Conservation (phyloP, 2,797 vertebrate species). For the Peromyscus nudipes region DNA sequence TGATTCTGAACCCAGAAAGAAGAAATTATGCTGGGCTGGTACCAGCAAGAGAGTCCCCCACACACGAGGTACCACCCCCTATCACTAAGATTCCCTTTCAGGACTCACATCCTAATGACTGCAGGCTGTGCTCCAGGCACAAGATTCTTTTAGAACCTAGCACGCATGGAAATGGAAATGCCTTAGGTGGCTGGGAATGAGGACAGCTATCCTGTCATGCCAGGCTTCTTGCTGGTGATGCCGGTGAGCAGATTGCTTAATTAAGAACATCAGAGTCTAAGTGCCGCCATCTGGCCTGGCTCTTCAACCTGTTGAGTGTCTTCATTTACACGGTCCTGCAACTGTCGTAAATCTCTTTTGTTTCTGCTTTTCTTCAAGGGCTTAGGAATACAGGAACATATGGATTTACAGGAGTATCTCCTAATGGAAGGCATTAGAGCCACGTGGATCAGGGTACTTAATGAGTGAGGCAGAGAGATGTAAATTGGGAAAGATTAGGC, state of each 20-base stretch:
- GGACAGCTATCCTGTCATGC: background rate
- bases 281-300: constrained; percentile 70
- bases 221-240: constrained; percentile 59
- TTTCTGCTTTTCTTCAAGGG: constrained; percentile 73
- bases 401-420: constrained; percentile 42
- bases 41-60: background rate
- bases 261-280: constrained; percentile 68
- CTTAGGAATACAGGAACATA: constrained; percentile 64
- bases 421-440: constrained; percentile 67
- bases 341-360: constrained; percentile 66
- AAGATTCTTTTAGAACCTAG: background rate
- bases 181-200: constrained; percentile 40
- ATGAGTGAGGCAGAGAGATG: constrained; percentile 54
- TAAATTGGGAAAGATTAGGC: constrained; percentile 59
- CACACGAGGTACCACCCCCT: background rate
- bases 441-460: constrained; percentile 48
- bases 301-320: constrained; percentile 74
- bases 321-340: constrained; percentile 36
- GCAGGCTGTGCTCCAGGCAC: background rate
- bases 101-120: rapidly evolving
- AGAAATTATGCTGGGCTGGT: background rate
- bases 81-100: background rate
- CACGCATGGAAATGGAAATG: background rate
- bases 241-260: constrained; percentile 78
- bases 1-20: background rate